These are phyloP conservation scores for Chrysina gloriosa DNA, from an alignment of 2,888 invertebrate species.

Conservation along the genomic window DNA sequence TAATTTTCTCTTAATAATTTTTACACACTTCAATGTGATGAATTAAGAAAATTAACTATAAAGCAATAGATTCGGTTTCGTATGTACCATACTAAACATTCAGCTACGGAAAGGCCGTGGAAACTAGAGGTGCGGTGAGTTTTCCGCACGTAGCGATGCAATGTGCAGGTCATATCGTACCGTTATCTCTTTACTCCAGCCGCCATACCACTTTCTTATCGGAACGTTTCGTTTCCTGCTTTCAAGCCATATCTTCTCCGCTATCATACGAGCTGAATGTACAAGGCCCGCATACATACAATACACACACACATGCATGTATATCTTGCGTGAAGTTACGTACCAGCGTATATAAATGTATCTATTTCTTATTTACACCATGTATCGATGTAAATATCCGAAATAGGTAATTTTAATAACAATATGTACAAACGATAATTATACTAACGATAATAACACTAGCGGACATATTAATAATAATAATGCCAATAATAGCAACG, in stretches of 20 bases:
- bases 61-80: no score
- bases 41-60: no score
- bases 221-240: conserved; percentile 64
- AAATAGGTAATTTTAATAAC: no score
- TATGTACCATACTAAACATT: neutral
- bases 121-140: conserved; percentile 38
- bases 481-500: no score
- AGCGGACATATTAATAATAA: no score
- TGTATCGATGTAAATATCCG: no score
- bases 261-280: conserved; percentile 58
- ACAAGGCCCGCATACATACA: conserved; percentile 52
- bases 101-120: conserved; percentile 6
- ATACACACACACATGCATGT: conserved; percentile 1
- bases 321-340: conserved; percentile 4
- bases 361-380: no score
- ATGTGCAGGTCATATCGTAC: conserved; percentile 60
- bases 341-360: no score
- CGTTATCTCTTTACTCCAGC: conserved; percentile 62
- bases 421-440: no score
- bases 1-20: no score
- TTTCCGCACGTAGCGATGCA: conserved; percentile 48
- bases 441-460: no score
- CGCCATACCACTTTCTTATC: conserved; percentile 65
- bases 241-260: conserved; percentile 63
- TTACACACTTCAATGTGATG: no score